Conservation (phyloP, 37 sponge, comb jelly and placozoan genomes). For the Hormiphora californensis region DNA sequence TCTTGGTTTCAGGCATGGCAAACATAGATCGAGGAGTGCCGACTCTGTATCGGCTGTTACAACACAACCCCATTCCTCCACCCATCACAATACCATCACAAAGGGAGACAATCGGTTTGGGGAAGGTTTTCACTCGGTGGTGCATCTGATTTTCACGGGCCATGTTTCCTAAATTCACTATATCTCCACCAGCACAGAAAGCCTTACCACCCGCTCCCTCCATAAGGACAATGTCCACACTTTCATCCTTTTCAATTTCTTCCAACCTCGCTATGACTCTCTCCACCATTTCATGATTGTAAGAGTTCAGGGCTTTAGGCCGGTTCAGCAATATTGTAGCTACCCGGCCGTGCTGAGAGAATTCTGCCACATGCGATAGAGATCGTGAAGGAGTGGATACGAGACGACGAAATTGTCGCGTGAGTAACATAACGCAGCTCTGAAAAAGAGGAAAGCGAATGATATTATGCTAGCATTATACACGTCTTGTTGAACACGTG, state of each 20-base stretch:
- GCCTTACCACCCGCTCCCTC: constrained; percentile 77
- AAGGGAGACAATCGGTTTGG: background rate
- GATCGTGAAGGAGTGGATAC: no score
- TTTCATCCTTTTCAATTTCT: constrained; percentile 54
- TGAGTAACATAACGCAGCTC: no score
- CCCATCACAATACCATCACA: background rate
- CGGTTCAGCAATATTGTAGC: constrained; percentile 63
- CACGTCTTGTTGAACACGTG: no score
- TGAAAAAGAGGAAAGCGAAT: no score
- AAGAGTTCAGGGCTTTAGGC: constrained; percentile 74
- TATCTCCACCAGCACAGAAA: constrained; percentile 96
- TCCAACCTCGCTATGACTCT: background rate
- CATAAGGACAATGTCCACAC: constrained; percentile 54
- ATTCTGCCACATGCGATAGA: background rate
- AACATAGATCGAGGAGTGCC: background rate
- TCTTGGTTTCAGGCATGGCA: background rate
- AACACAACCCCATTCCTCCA: background rate
- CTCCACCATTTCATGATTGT: constrained; percentile 66
- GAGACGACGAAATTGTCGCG: no score
- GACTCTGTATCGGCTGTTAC: background rate
- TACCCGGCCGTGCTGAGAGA: background rate
- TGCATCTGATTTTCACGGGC: background rate
- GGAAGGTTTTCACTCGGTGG: background rate
- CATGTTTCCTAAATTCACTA: constrained; percentile 22
- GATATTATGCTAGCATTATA: no score